Base-by-base conservation (phyloP, 1,140 invertebrate genomes). In the Megathymus violae region DNA sequence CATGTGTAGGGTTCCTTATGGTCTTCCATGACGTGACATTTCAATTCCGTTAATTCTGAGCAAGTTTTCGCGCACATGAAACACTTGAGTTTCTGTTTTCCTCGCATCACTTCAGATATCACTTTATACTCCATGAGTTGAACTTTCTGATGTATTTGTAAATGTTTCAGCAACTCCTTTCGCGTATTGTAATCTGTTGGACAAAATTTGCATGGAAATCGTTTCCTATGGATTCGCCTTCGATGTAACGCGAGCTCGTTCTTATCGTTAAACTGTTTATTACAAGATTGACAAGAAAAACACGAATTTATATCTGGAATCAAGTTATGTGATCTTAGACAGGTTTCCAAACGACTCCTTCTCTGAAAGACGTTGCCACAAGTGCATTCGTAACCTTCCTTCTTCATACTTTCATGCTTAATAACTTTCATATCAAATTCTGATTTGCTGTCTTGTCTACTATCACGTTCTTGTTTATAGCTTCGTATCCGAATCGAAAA, bases 111-210 rank as follows among this genome's bases (percentile, higher is more conserved):
- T 65, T 89, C 84, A 1, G 85, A 82, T 51, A 91, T 80, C 13
- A 88, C 80, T 81, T 91, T 88, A 59, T 86, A 91, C 34, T 91
- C 88, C 78, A 85, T 87, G 27, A 88, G 14, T 46, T 91, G 88
- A 4, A 89, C 85, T 66, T 83, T 85, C 44, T 86, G 86, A 50
- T 91, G 88, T 64, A 81, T 73, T 62, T 82, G 80, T 13, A 91
- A 69, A 70, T 91, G 88, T 63, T 87, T 87, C 48, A 89, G 87
- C 4, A 91, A 65, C 22, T 88, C 84, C 50, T 89, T 91, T 4
- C 79, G 65, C 0, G 84, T 89, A 17, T 80, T 67, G 31, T 89
- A 88, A 47, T 88, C 85, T 38, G 85, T 89, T 0, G 88, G 86
- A 58, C 88, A 91, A 25, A 91, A 89, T 69, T 91, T 91, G 62